Conservation (phyloP, 2,113 vertebrate species). For the Scatophagus argus region DNA sequence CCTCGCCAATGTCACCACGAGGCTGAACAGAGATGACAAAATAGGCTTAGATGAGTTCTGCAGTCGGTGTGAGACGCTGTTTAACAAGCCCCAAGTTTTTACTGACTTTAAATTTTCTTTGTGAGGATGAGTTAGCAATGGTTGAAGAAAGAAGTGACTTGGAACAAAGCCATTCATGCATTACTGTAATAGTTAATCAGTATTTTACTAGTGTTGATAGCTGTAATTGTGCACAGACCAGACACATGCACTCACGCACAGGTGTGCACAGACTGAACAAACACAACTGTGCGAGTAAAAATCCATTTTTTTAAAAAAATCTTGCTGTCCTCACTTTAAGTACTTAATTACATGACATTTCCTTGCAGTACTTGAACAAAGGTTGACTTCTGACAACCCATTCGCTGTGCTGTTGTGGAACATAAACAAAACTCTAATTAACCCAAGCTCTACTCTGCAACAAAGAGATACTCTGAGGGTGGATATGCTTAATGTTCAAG, state of each 20-base stretch:
- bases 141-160: constrained; percentile 23
- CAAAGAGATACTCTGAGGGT: constrained; percentile 12
- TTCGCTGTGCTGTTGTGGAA: constrained; percentile 1
- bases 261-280: not conserved
- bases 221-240: constrained; percentile 38
- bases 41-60: constrained; percentile 7
- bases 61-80: not conserved
- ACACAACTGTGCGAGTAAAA: constrained; percentile 28
- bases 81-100: constrained; percentile 10
- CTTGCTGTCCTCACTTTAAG: constrained; percentile 15
- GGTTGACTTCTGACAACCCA: constrained; percentile 40
- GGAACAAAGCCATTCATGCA: constrained; percentile 18
- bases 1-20: not conserved
- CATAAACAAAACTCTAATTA: constrained; percentile 61
- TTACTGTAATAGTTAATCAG: constrained; percentile 23
- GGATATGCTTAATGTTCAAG: not conserved
- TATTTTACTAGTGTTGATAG: constrained; percentile 38
- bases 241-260: constrained; percentile 15
- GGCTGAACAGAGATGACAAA: constrained; percentile 10
- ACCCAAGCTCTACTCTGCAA: constrained; percentile 34
- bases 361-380: constrained; percentile 18
- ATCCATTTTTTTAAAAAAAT: constrained; percentile 13
- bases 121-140: constrained; percentile 8
- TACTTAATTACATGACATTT: constrained; percentile 52
- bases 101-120: constrained; percentile 17